Conservation (phyloP, 1,140 invertebrate genomes). For the Hyposmocoma kahamanoa region DNA sequence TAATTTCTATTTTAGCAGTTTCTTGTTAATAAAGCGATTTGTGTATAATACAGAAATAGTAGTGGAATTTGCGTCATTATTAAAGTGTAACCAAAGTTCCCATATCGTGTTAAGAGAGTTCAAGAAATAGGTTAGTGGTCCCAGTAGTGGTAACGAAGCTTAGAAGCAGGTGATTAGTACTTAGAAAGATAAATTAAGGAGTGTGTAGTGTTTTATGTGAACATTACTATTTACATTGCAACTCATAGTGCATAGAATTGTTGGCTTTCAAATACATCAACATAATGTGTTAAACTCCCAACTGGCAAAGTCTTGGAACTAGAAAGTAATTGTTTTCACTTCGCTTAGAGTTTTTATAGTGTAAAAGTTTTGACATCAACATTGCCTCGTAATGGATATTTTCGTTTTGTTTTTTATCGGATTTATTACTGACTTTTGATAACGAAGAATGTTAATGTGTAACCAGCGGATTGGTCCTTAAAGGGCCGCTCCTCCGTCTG, state of each 20-base stretch:
- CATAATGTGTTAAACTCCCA: too few species aligned
- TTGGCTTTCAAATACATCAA: not conserved
- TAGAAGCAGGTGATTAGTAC: not conserved
- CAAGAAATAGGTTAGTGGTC: too few species aligned
- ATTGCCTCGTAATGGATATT: conserved; percentile 4
- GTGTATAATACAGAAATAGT: too few species aligned
- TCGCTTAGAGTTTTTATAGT: not conserved
- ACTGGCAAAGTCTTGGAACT: conserved; percentile 5
- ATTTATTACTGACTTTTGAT: not conserved
- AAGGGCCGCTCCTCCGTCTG: conserved; percentile 40
- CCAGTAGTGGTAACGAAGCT: not conserved
- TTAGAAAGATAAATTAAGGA: not conserved
- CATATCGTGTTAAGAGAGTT: too few species aligned
- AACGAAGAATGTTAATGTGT: conserved; percentile 37
- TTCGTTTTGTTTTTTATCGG: not conserved
- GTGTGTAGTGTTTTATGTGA: conserved; percentile 9
- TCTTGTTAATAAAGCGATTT: too few species aligned
- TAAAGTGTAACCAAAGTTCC: too few species aligned
- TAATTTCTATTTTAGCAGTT: too few species aligned
- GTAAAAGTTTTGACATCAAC: conserved; percentile 3
- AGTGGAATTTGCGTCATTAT: too few species aligned
- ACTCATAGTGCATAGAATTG: not conserved
- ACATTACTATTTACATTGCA: not conserved
- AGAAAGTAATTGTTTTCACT: not conserved
- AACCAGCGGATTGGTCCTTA: conserved; percentile 21